Evolutionary conservation across 2,797 vertebrate genomes (phyloP).

Genomic region (Gallinago solitaria): DNA sequence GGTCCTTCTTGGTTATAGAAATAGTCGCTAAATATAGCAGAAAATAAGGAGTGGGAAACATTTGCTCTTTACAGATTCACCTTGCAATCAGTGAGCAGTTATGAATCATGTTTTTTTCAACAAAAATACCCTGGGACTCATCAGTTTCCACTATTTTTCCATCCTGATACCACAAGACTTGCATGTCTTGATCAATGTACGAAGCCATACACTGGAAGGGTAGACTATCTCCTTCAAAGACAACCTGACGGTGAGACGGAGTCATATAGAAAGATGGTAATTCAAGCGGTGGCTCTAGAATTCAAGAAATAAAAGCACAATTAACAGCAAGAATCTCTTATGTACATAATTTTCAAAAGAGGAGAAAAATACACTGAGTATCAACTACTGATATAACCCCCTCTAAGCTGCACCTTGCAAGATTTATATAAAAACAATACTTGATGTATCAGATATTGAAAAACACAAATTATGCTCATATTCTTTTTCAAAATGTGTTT

Average conservation of each 20-base stretch:
- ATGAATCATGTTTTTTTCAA: slow-evolving; percentile 95
- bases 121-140: slow-evolving; percentile 92
- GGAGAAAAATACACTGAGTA: not conserved
- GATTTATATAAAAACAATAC: not conserved
- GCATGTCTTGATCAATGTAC: slow-evolving; percentile 95
- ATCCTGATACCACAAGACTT: slow-evolving; percentile 97
- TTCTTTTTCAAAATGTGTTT: not conserved
- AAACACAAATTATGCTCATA: not conserved
- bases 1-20: not conserved
- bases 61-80: slow-evolving; percentile 70
- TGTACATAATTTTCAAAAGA: not conserved
- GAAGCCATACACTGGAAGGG: slow-evolving; percentile 98
- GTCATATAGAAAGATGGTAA: slow-evolving; percentile 96
- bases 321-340: not conserved
- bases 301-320: not conserved
- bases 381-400: not conserved
- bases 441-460: accelerated
- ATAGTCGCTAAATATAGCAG: not conserved
- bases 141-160: slow-evolving; percentile 91
- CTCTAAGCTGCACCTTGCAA: not conserved
- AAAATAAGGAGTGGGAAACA: not conserved
- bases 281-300: slow-evolving; percentile 90
- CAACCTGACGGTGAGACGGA: slow-evolving; percentile 94
- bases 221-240: slow-evolving; percentile 96
- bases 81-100: slow-evolving; percentile 97